phyloP scores from a whole-genome alignment of 2,888 invertebrate genomes.

The Agrotis clavis region DNA sequence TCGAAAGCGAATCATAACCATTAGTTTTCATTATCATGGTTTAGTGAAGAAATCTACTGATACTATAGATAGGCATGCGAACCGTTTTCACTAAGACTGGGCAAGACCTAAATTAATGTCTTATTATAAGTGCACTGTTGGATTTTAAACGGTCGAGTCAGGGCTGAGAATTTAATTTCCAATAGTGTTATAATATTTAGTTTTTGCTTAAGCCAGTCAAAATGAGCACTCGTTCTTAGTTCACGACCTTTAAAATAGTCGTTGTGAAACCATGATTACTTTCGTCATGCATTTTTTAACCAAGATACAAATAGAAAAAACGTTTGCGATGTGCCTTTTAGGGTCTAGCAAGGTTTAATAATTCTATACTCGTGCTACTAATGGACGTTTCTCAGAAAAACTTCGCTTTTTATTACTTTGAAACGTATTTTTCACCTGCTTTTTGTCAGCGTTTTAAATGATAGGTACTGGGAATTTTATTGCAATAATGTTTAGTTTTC shows the following conservation, averaged over 20 bases:
- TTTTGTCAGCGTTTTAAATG: constrained; percentile 38
- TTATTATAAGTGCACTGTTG: background rate
- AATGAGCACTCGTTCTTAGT: constrained; percentile 9
- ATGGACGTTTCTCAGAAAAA: constrained; percentile 43
- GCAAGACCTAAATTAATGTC: too few species aligned
- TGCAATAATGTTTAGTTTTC: constrained; percentile 11
- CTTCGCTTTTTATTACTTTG: constrained; percentile 17
- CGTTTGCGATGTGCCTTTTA: constrained; percentile 15
- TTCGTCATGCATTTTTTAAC: constrained; percentile 26
- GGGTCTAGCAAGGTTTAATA: constrained; percentile 25
- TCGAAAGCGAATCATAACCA: background rate
- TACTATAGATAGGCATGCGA: background rate
- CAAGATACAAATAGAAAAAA: constrained; percentile 20
- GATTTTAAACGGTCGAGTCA: background rate
- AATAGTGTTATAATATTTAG: background rate
- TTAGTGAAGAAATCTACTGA: constrained; percentile 5
- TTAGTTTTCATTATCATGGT: constrained; percentile 12
- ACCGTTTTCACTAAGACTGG: background rate
- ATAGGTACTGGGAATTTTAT: constrained; percentile 23
- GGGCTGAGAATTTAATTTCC: background rate
- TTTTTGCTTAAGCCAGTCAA: background rate
- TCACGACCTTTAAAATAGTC: constrained; percentile 10
- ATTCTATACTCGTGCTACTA: constrained; percentile 41
- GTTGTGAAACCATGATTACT: constrained; percentile 27
- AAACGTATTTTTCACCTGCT: constrained; percentile 29